Base-by-base conservation (phyloP, 2,797 vertebrate genomes). In the Lagothrix lagotricha region DNA sequence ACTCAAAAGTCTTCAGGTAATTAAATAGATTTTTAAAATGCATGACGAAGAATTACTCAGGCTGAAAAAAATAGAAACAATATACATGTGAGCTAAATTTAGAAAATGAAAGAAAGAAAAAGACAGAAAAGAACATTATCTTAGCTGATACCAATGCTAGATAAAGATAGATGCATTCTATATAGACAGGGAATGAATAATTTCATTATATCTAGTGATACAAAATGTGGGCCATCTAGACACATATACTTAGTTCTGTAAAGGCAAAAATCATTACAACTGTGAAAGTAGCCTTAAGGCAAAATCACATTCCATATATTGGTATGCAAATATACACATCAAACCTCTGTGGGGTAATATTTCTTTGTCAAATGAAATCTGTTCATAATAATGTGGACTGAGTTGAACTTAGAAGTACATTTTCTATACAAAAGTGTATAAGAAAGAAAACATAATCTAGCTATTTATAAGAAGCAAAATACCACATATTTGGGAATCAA, bases 311-410 rank as follows among this genome's bases (percentile, higher is more conserved):
- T 86, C 33, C 52, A 92, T 81, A 83, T 89, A 89, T 67, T 94
- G 39, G 19, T 39, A 85, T 85, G 44, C 46, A 97, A 92, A 96
- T 88, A 17, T 77, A 39, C 4, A 48, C 52, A 94, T 88, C 64
- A 58, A 70, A 73, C 57, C 48, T 73, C 67, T 87, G 30, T 81
- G 19, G 28, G 7, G n/a, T 85, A 75, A 91, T 95, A 84, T n/a
- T 92, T 96, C 61, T 92, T 70, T 26, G 13, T 93, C 58, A 93
- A 88, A 94, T 80, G 12, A 94, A 96, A 94, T 95, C 52, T 90
- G 44, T 81, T 95, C 58, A 75, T 93, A 95, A 93, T 13, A 36
- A 20, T 61, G 24, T 50, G 10, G 4, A 90, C 22, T 61, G 28
- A 81, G 39, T 73, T 79, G n/a, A 39, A 86, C 54, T 84, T 50